These are phyloP conservation scores for Gracilinanus agilis DNA, from an alignment of 2,113 vertebrate genomes.

Conservation along the genomic window DNA sequence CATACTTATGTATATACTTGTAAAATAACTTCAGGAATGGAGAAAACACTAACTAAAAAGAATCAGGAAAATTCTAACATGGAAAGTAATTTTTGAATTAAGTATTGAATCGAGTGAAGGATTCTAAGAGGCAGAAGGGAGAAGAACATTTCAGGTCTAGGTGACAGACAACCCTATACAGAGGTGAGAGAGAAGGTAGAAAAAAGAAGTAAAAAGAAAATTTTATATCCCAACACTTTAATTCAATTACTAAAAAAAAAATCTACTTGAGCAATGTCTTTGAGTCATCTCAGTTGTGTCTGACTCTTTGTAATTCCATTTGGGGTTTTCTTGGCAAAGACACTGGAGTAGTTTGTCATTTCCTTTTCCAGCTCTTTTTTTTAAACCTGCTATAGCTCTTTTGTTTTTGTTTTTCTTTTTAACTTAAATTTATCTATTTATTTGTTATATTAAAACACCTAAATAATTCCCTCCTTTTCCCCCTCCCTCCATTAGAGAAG, in stretches of 20 bases:
- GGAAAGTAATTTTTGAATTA: neutral
- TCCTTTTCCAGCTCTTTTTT: no score
- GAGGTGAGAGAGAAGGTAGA: neutral
- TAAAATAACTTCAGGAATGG: neutral
- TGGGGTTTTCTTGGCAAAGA: no score
- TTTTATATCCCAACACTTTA: neutral
- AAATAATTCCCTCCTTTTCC: no score
- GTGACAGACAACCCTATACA: neutral
- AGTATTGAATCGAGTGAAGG: neutral
- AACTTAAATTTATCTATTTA: no score
- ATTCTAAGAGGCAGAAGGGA: neutral
- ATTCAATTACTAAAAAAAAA: neutral
- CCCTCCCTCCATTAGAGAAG: no score
- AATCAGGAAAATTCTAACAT: neutral
- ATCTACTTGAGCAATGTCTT: neutral
- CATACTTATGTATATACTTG: neutral
- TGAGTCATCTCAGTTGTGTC: no score
- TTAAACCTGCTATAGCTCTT: no score
- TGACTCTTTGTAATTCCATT: no score
- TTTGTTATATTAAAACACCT: no score
- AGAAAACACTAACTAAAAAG: neutral
- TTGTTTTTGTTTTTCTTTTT: no score
- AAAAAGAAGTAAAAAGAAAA: neutral
- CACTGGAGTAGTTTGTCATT: no score
- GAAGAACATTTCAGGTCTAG: neutral